Evolutionary conservation across 2,113 vertebrate genomes (phyloP).

Genomic region (Scopus umbretta): DNA sequence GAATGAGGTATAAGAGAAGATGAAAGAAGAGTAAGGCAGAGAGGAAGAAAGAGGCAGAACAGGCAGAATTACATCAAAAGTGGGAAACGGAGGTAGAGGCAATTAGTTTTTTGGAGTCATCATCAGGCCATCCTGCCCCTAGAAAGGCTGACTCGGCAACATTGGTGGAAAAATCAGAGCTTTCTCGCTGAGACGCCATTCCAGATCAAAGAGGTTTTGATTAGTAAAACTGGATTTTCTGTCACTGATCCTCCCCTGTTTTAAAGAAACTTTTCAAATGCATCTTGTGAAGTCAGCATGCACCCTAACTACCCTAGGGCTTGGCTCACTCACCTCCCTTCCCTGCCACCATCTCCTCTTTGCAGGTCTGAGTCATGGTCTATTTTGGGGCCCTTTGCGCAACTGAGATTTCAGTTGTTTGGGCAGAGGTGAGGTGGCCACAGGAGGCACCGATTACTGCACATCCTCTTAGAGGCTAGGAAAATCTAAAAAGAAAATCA

Average conservation of each 20-base stretch:
- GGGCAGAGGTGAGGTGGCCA: background rate
- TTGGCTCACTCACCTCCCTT: background rate
- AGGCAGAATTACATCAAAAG: background rate
- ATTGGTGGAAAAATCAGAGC: background rate
- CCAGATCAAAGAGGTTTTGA: background rate
- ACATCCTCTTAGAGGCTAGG: background rate
- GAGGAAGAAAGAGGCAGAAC: background rate
- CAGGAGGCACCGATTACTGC: background rate
- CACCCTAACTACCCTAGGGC: background rate
- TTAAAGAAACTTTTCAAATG: background rate
- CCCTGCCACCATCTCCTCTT: background rate
- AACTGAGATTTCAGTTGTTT: background rate
- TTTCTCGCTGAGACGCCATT: background rate
- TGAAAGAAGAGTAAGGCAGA: background rate
- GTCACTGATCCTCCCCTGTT: background rate
- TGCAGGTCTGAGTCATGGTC: background rate
- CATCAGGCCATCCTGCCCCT: background rate
- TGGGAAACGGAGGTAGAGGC: background rate
- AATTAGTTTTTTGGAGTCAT: slow-evolving; percentile 15
- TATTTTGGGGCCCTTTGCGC: background rate
- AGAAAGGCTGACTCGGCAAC: slow-evolving; percentile 30
- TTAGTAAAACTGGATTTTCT: background rate
- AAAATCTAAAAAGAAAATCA: background rate
- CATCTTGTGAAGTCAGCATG: background rate
- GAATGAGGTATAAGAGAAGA: background rate